A percentile compares a stretch with the other conserved stretches of the same genome.
Evolutionary conservation across 92 coral and sea anemone genomes (phyloP).

Genomic region (Porites cylindrica): DNA sequence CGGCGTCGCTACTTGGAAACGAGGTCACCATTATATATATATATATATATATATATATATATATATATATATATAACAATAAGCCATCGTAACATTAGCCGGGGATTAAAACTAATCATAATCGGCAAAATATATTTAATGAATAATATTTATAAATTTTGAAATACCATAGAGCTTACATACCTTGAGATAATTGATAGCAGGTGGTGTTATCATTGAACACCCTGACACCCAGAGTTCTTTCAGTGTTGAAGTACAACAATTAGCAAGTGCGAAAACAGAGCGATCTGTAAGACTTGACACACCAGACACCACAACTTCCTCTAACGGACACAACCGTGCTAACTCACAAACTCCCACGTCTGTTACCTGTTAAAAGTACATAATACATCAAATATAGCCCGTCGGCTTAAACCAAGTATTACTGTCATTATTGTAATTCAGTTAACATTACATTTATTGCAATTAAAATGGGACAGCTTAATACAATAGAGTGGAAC

Average conservation of each 20-base stretch:
- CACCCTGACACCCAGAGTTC: slow-evolving; percentile 85
- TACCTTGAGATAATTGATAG: slow-evolving; percentile 85
- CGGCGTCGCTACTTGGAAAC: no score
- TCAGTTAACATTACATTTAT: no score
- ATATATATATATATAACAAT: no score
- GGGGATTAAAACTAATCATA: no score
- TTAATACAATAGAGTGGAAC: no score
- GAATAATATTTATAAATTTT: neutral
- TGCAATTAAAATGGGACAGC: no score
- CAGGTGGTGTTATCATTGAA: slow-evolving; percentile 87
- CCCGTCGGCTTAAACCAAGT: no score
- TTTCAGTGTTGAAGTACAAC: slow-evolving; percentile 79
- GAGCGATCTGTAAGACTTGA: slow-evolving; percentile 82
- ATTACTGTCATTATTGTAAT: no score
- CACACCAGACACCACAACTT: slow-evolving; percentile 75
- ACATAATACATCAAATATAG: neutral
- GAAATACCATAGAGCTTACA: neutral
- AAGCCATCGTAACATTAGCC: no score
- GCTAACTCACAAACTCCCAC: slow-evolving; percentile 84
- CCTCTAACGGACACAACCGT: slow-evolving; percentile 82
- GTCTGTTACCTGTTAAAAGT: slow-evolving; percentile 71
- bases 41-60: no score
- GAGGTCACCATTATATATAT: no score
- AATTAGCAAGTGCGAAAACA: slow-evolving; percentile 84
- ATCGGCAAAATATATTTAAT: no score